Base-by-base conservation (phyloP, 2,888 invertebrate genomes). In the Sialis lutaria region DNA sequence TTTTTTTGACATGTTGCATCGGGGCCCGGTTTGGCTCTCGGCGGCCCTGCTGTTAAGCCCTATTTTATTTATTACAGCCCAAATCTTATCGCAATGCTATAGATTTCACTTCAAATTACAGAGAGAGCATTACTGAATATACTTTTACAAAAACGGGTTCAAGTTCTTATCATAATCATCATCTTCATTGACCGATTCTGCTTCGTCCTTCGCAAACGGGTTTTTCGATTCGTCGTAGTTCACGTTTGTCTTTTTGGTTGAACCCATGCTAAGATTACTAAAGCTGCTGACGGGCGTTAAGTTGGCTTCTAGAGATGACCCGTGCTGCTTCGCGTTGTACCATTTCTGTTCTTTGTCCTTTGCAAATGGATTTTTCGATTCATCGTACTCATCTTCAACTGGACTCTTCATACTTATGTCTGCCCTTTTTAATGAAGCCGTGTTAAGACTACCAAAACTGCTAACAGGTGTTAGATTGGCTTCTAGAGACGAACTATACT, bases 101-200 rank as follows among this genome's bases (percentile, higher is more conserved):
- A 2, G 22, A 22, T 22, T 22, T 22, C 22, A 22, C 4, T 22
- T 22, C 22, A 22, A 22, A 22, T 22, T 22, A 22, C 22, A 22
- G 22, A 22, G 22, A 22, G 22, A 22, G 22, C 22, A 22, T 22
- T 45, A 33, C n/a, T n/a, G n/a, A n/a, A n/a, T n/a, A n/a, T n/a
- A n/a, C 35, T 37, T 13, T 52, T 68, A 69, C 52, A 72, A 67
- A 60, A 85, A 86, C 2, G 84, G 85, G 63, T 86, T 85, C 46
- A 82, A 67, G 63, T 80, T 82, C 54, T 76, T 79, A 64, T 86
- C 83, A 58, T 72, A 74, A n/a, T 69, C 70, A 0, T 67, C 49
- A 42, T 55, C 56, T 45, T 56, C 56, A 44, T 58, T 51, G 48
- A 52, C 51, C 22, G 53, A 51, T 50, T 55, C 57, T 35, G 58